These are phyloP conservation scores for Villa cingulata DNA, from an alignment of 2,888 invertebrate genomes.

Conservation along the genomic window DNA sequence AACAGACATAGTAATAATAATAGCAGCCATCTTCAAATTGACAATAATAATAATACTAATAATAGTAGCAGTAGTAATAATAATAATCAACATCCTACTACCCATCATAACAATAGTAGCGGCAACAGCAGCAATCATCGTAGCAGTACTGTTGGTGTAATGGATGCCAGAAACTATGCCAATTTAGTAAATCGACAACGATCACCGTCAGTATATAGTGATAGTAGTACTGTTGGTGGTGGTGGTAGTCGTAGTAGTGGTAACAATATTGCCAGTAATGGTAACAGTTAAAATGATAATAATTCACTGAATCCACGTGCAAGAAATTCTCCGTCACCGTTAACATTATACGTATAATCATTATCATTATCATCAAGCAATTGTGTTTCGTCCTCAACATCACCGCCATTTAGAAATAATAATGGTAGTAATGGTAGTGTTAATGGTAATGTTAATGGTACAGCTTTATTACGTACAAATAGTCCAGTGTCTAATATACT, in stretches of 20 bases:
- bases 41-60: constrained; percentile 15
- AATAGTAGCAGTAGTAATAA: constrained; percentile 13
- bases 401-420: neutral
- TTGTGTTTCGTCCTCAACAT: neutral
- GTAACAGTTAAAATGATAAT: neutral
- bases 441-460: neutral
- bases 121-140: constrained; percentile 14
- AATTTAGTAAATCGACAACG: neutral
- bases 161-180: neutral
- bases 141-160: constrained; percentile 12
- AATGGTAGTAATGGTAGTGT: neutral
- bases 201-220: neutral
- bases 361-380: neutral
- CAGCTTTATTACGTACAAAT: neutral
- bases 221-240: neutral
- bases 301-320: neutral
- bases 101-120: constrained; percentile 15
- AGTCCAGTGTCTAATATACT: neutral
- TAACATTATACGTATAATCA: neutral
- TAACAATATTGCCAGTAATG: constrained; percentile 1
- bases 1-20: constrained; percentile 7
- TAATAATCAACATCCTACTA: neutral
- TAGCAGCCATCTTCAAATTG: constrained; percentile 16
- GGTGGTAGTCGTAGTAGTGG: constrained; percentile 14
- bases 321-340: neutral